Percentiles rank a stretch among this genome's conserved stretches.
Conservation (phyloP, 1,140 invertebrate genomes). For the Drosophila azteca region DNA sequence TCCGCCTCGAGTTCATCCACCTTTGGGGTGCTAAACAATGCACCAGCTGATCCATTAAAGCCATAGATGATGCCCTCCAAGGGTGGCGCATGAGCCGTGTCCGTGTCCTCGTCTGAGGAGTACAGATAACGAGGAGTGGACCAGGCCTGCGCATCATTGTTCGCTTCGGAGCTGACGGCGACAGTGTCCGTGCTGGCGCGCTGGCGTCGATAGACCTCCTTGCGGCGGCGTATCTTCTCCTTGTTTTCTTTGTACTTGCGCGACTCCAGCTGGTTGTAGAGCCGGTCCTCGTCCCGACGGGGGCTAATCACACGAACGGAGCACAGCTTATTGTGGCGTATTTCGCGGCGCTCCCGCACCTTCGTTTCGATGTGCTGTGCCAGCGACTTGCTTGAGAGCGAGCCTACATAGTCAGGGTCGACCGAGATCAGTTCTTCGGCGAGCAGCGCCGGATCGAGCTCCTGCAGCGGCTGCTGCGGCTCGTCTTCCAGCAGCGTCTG, state of each 20-base stretch:
- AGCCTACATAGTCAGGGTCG: constrained; percentile 42
- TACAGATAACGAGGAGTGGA: constrained; percentile 68
- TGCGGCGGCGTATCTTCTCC: constrained; percentile 89
- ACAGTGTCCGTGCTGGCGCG: constrained; percentile 29
- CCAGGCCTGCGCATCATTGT: too few species aligned
- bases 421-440: constrained; percentile 39
- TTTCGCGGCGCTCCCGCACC: constrained; percentile 52
- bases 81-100: not conserved
- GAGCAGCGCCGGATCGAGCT: constrained; percentile 43
- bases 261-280: constrained; percentile 87
- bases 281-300: constrained; percentile 89
- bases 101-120: constrained; percentile 73
- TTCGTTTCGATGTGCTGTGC: constrained; percentile 55
- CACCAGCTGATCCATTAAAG: too few species aligned
- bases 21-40: constrained; percentile 50
- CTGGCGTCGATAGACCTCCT: constrained; percentile 85
- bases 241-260: constrained; percentile 91
- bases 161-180: not conserved
- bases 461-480: constrained; percentile 31
- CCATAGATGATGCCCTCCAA: constrained; percentile 30
- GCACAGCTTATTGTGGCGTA: constrained; percentile 84
- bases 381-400: constrained; percentile 41
- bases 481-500: constrained; percentile 62
- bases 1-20: constrained; percentile 65
- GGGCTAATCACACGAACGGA: constrained; percentile 90